phyloP scores from a whole-genome alignment of 2,113 vertebrate genomes.

The Lagopus muta region DNA sequence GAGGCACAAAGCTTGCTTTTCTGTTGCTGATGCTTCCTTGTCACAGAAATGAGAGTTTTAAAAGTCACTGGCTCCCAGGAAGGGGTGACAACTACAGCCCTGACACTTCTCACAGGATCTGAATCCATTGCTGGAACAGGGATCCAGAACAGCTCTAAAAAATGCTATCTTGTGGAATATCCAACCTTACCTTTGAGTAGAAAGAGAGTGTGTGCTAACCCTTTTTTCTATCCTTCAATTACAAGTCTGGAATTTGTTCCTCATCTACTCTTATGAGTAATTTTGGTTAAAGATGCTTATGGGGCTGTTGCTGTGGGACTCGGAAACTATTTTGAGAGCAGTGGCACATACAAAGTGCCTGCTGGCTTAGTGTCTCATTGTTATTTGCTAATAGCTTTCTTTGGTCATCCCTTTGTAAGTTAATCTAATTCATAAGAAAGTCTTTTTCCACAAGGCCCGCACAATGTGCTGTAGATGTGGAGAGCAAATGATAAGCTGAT shows the following conservation, averaged over 20 bases:
- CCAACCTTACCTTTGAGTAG: neutral
- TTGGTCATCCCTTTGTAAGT: neutral
- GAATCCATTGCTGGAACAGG: neutral
- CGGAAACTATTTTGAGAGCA: neutral
- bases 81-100: neutral
- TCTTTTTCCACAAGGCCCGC: neutral
- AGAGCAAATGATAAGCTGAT: neutral
- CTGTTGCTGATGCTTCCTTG: neutral
- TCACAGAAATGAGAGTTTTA: neutral
- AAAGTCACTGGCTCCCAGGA: neutral
- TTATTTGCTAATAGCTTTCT: neutral
- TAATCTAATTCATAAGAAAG: neutral
- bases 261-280: neutral
- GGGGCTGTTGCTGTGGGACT: neutral
- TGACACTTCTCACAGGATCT: neutral
- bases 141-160: neutral
- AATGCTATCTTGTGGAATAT: neutral
- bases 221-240: neutral
- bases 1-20: constrained; percentile 21
- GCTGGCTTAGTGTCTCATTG: neutral
- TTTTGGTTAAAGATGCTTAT: neutral
- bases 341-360: neutral
- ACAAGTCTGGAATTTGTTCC: neutral
- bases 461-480: neutral
- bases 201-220: neutral